A percentile compares a stretch with the other conserved stretches of the same genome.
Conservation (phyloP, 2,113 vertebrate genomes). For the Tiliqua scincoides region DNA sequence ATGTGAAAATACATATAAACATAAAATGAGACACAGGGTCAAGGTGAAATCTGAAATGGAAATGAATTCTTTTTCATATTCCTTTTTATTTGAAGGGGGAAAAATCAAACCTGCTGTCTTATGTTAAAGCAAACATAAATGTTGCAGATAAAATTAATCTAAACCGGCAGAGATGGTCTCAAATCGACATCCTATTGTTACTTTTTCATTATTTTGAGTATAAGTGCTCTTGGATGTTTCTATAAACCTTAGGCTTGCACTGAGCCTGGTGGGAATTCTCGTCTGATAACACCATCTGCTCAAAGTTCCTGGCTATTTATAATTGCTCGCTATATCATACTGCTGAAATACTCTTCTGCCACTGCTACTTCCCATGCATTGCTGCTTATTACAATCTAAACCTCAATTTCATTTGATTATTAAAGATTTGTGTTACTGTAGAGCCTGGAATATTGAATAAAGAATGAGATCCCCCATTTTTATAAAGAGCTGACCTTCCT, state of each 20-base stretch:
- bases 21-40: background rate
- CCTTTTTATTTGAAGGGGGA: background rate
- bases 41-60: no score
- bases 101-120: background rate
- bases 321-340: background rate
- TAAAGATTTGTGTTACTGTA: background rate
- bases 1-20: background rate
- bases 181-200: background rate
- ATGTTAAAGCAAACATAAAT: background rate
- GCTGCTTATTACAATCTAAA: constrained; percentile 6
- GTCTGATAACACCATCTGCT: constrained; percentile 16
- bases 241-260: background rate
- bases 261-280: background rate
- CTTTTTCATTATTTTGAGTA: constrained; percentile 8
- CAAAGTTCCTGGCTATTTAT: background rate
- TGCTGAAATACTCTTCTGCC: constrained; percentile 3
- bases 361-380: background rate
- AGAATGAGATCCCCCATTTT: background rate
- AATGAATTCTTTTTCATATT: background rate
- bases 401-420: background rate
- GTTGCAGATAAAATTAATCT: background rate
- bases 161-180: background rate
- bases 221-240: background rate
- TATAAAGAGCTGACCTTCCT: background rate
- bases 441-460: background rate